phyloP scores from a whole-genome alignment of 2,888 invertebrate genomes.

The Lasioglossum villosulum region DNA sequence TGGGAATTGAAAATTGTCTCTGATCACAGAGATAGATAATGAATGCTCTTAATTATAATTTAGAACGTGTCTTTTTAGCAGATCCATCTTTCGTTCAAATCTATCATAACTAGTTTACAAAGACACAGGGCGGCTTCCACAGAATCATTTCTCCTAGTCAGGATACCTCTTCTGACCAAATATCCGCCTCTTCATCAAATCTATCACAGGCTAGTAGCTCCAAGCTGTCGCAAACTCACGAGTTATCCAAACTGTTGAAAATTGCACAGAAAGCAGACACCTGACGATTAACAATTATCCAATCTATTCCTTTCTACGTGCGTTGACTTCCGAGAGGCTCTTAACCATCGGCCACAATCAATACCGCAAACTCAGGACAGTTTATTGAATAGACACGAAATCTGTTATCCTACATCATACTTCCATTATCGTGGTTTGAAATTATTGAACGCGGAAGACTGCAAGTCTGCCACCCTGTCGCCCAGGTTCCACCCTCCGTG shows the following conservation, averaged over 20 bases:
- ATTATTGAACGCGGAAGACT: slow-evolving; percentile 9
- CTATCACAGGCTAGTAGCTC: not conserved
- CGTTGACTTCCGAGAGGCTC: not conserved
- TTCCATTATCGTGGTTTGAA: slow-evolving; percentile 23
- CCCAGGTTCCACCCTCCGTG: not conserved
- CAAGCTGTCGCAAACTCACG: not conserved
- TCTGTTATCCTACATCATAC: slow-evolving; percentile 22
- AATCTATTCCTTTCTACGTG: not conserved
- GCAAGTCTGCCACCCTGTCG: not conserved
- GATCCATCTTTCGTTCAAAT: too few relatives aligned
- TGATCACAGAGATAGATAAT: too few relatives aligned
- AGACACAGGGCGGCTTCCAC: not conserved
- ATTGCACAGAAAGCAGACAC: not conserved
- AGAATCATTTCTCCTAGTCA: not conserved
- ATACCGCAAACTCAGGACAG: not conserved
- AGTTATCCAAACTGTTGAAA: not conserved
- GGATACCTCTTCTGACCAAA: not conserved
- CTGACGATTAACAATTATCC: not conserved
- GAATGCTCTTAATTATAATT: too few relatives aligned
- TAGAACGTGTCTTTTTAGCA: too few relatives aligned
- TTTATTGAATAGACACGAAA: slow-evolving; percentile 2
- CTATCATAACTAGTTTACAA: not conserved
- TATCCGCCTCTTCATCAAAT: not conserved
- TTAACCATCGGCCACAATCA: not conserved
- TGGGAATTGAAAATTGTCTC: too few relatives aligned